Evolutionary conservation across 2,888 invertebrate genomes (phyloP).

Genomic region (Nephrotoma flavescens): DNA sequence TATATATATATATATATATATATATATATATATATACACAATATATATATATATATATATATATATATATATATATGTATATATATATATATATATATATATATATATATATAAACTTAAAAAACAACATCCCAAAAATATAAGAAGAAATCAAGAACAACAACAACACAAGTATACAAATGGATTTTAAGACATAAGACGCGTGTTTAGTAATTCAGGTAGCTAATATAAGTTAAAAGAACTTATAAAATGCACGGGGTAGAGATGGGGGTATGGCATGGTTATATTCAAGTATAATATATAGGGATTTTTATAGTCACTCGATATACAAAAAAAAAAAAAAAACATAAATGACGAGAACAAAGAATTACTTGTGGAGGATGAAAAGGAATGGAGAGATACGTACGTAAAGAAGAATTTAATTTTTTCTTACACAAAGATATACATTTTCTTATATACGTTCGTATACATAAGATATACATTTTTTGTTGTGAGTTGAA

Average conservation of each 20-base stretch:
- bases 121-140: not conserved
- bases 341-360: not conserved
- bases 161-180: not conserved
- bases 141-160: not conserved
- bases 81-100: not conserved
- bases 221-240: slow-evolving; percentile 14
- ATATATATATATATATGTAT: not conserved
- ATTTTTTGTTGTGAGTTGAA: not conserved
- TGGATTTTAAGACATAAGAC: slow-evolving; percentile 17
- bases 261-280: not conserved
- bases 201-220: slow-evolving; percentile 25
- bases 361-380: not conserved
- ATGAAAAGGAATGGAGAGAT: not conserved
- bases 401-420: not conserved
- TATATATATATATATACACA: not conserved
- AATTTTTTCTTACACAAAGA: not conserved
- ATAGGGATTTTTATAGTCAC: not conserved
- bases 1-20: not conserved
- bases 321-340: not conserved
- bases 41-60: not conserved
- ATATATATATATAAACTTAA: not conserved
- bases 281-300: not conserved
- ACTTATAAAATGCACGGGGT: not conserved
- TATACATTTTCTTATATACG: slow-evolving; percentile 5
- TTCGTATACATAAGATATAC: not conserved